phyloP scores from a whole-genome alignment of 2,113 vertebrate genomes.

The Alligator sinensis region DNA sequence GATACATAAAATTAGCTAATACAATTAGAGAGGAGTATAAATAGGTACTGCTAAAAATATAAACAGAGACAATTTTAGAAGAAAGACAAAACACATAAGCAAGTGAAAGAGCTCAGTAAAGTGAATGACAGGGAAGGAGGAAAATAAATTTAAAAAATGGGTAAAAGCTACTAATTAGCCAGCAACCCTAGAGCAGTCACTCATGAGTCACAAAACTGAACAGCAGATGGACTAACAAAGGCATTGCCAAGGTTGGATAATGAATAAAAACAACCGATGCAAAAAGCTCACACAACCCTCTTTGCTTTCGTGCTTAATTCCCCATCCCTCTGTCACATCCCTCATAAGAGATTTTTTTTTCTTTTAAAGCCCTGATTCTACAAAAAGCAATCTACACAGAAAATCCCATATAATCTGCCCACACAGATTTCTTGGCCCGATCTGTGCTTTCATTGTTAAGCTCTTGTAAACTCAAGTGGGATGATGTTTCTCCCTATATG shows the following conservation, averaged over 20 bases:
- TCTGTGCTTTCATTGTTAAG: not conserved
- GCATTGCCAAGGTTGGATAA: not conserved
- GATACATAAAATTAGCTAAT: too few relatives aligned
- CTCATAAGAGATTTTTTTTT: not conserved
- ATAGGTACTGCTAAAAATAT: too few relatives aligned
- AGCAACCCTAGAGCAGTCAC: not conserved
- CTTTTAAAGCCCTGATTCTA: not conserved
- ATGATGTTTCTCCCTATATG: not conserved
- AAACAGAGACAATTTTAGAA: too few relatives aligned
- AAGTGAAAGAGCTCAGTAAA: too few relatives aligned
- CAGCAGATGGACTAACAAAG: not conserved
- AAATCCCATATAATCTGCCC: not conserved
- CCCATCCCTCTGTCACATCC: too few relatives aligned
- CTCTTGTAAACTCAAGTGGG: not conserved
- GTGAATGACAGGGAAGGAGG: too few relatives aligned
- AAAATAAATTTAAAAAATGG: too few relatives aligned
- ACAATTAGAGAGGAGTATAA: too few relatives aligned
- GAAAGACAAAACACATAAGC: too few relatives aligned
- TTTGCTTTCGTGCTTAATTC: too few relatives aligned
- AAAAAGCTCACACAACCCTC: too few relatives aligned
- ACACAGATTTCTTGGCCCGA: not conserved
- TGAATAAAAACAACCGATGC: too few relatives aligned
- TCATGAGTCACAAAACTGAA: not conserved
- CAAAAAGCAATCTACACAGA: fast-evolving
- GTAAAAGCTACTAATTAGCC: not conserved